These are phyloP conservation scores for Drosophila neotestacea DNA, from an alignment of 2,888 invertebrate species.

Conservation along the genomic window DNA sequence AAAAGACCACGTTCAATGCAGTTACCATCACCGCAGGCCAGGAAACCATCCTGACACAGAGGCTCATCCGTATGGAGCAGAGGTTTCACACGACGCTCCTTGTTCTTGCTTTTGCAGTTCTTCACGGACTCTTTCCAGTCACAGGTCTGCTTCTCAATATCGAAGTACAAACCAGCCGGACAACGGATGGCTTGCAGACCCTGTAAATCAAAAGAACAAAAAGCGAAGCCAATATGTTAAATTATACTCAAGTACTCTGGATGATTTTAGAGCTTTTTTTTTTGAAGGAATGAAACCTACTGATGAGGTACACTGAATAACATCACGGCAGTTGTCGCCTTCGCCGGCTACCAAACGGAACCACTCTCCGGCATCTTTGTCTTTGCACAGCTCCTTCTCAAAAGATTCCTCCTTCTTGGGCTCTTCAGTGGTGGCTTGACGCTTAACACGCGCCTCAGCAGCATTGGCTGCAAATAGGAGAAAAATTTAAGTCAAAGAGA, in stretches of 20 bases:
- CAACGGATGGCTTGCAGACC: conserved; percentile 97
- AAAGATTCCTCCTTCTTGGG: conserved; percentile 95
- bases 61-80: conserved; percentile 95
- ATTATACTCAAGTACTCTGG: background rate
- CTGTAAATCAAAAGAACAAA: conserved; percentile 83
- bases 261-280: too few species aligned
- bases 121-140: conserved; percentile 98
- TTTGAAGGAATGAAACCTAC: conserved; percentile 85
- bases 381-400: conserved; percentile 95
- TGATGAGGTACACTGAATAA: conserved; percentile 97
- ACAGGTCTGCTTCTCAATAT: conserved; percentile 97
- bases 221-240: background rate
- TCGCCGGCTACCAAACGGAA: conserved; percentile 95
- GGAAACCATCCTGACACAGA: conserved; percentile 93
- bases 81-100: conserved; percentile 94
- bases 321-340: conserved; percentile 96
- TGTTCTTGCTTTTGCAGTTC: conserved; percentile 95
- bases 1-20: conserved; percentile 96
- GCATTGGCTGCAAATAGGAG: conserved; percentile 50
- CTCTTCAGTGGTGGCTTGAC: conserved; percentile 91
- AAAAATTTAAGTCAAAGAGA: background rate
- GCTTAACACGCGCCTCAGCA: conserved; percentile 86
- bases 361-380: conserved; percentile 98
- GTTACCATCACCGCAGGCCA: conserved; percentile 94
- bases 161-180: conserved; percentile 96